These are phyloP conservation scores for Nesoenas mayeri DNA, from an alignment of 2,113 vertebrate genomes.

Conservation along the genomic window DNA sequence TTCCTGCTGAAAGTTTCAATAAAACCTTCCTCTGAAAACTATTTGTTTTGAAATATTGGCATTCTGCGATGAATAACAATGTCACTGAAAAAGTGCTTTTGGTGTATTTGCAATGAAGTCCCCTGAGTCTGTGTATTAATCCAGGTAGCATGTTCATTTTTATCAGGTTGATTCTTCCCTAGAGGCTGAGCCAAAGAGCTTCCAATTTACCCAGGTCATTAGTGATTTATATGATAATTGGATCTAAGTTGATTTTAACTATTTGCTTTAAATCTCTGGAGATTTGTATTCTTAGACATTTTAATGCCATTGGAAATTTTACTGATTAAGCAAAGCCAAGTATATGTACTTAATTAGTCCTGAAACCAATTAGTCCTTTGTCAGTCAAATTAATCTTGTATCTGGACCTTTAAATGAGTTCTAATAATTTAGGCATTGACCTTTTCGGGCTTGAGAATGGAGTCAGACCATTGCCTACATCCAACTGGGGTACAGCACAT, in stretches of 20 bases:
- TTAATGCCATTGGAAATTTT: conserved; percentile 61
- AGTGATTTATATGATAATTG: conserved; percentile 71
- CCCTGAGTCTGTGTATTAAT: conserved; percentile 18
- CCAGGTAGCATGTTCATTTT: conserved; percentile 58
- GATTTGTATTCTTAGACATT: conserved; percentile 51
- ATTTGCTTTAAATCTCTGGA: conserved; percentile 61
- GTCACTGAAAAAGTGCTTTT: not conserved
- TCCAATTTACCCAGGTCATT: conserved; percentile 62
- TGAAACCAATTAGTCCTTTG: conserved; percentile 56
- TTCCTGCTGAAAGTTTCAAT: not conserved
- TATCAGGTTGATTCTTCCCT: conserved; percentile 58
- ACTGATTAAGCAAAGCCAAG: conserved; percentile 61
- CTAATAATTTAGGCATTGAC: conserved; percentile 31
- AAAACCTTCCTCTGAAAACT: not conserved
- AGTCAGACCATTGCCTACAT: not conserved
- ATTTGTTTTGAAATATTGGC: conserved; percentile 1
- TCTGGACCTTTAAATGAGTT: conserved; percentile 32
- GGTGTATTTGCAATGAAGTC: conserved; percentile 18
- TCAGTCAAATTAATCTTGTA: conserved; percentile 43
- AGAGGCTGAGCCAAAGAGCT: conserved; percentile 55
- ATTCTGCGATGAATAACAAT: not conserved
- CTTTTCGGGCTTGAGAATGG: not conserved
- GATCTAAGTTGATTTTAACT: conserved; percentile 70
- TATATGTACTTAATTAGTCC: conserved; percentile 58
- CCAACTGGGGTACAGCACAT: not conserved